Evolutionary conservation across 2,797 vertebrate species (phyloP).

Genomic region (Phataginus tricuspis): DNA sequence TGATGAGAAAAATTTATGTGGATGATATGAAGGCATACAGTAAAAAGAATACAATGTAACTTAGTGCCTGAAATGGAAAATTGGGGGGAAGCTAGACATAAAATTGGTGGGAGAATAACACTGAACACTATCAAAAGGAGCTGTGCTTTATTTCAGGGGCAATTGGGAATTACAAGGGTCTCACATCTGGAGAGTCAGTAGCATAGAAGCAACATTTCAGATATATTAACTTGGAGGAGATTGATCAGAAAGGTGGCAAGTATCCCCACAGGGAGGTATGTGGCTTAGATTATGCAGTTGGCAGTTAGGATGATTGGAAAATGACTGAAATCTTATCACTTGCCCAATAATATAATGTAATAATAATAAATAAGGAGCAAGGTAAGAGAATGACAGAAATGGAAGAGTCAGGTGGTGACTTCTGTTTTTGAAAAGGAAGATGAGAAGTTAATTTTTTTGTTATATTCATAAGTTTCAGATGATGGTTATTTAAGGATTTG

Average conservation of each 20-base stretch:
- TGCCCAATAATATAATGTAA: not conserved
- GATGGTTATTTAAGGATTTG: not conserved
- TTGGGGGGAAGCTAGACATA: not conserved
- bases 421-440: constrained; percentile 7
- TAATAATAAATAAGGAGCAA: not conserved
- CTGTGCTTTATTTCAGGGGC: not conserved
- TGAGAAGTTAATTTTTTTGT: not conserved
- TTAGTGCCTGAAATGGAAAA: not conserved
- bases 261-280: not conserved
- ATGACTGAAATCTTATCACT: not conserved
- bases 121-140: not conserved
- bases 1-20: constrained; percentile 6
- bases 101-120: not conserved
- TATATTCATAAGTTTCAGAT: not conserved
- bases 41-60: constrained; percentile 3
- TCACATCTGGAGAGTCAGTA: not conserved
- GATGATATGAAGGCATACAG: not conserved
- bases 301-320: not conserved
- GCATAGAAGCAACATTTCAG: not conserved
- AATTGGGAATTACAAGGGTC: not conserved
- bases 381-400: not conserved
- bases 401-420: not conserved
- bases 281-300: not conserved
- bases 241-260: not conserved
- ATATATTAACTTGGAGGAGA: not conserved